Evolutionary conservation across 2,797 vertebrate species (phyloP), one percentile per base, ranked within the genome.

Genomic region (Pteronotus mesoamericanus): DNA sequence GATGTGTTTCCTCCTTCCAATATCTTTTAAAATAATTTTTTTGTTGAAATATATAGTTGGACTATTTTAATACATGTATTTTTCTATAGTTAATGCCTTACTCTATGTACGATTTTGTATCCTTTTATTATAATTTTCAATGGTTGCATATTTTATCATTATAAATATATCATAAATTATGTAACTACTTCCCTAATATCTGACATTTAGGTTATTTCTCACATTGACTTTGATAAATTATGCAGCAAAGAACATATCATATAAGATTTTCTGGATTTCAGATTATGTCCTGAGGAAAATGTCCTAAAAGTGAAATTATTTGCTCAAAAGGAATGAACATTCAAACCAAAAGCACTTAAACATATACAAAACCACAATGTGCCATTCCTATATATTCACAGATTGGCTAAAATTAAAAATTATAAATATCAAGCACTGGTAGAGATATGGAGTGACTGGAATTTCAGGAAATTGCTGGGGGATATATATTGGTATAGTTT

Each of bases 81-180:
- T 77, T 85, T 78, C 21, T 68, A 78, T 61, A 75, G 29, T 69
- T 83, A 51, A 85, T 34, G 91, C 16, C 21, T 44, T 57, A 44
- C 19, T 75, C 18, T 51, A 83, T 46, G 14, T 75, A 64, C 12
- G 95, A 91, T 78, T 83, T 89, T 75, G 19, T 85, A 87, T 69
- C 29, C 32, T 94, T 86, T 87, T 80, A 90, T 46, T 86, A 34
- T 72, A 93, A 96, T 89, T 91, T 80, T 89, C n/a, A 96, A 92
- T 89, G 48, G 44, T n/a, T 83, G 2, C 22, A 75, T 66, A 86
- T 95, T 86, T 96, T 89, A 87, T 64, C 79, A 90, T 77, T 69
- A 80, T 80, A 42, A 94, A 82, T 90, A 6, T 66, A 85, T 90
- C 59, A 92, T 84, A 95, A 80, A 88, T 96, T 88, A 89, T 68